Conservation (phyloP, 2,797 vertebrate genomes). For the Artibeus jamaicensis region DNA sequence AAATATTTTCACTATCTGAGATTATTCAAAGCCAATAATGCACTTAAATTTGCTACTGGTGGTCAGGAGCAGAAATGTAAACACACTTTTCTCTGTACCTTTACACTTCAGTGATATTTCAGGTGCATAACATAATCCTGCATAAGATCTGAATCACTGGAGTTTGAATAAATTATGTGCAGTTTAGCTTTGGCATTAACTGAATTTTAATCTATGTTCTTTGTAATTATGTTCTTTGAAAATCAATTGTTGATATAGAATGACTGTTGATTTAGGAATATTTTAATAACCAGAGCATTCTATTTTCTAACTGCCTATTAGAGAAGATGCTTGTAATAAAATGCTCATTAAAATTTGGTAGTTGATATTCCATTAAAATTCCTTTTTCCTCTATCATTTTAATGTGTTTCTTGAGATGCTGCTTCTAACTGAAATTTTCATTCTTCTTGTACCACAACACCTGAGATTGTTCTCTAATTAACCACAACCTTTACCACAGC, state of each 20-base stretch:
- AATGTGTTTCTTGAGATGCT: not conserved
- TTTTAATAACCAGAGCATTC: not conserved
- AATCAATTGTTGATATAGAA: constrained; percentile 28
- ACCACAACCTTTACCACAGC: not conserved
- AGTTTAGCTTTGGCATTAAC: constrained; percentile 14
- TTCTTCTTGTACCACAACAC: not conserved
- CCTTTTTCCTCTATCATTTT: not conserved
- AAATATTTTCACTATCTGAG: constrained; percentile 3
- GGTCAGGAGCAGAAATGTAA: not conserved
- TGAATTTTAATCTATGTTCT: constrained; percentile 39
- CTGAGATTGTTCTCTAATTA: constrained; percentile 16
- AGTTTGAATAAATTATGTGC: not conserved
- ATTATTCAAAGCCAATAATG: not conserved
- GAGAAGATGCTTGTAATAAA: not conserved
- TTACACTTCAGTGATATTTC: not conserved
- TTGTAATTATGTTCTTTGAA: constrained; percentile 54
- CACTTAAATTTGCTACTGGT: constrained; percentile 4
- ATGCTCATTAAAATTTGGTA: constrained; percentile 18
- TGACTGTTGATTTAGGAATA: not conserved
- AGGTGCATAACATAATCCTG: not conserved
- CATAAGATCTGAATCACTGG: not conserved
- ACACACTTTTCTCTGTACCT: not conserved
- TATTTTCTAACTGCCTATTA: constrained; percentile 35
- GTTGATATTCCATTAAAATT: not conserved
- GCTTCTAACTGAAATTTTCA: constrained; percentile 17